Evolutionary conservation across 2,113 vertebrate genomes (phyloP).

Genomic region (Eptatretus burgeri): DNA sequence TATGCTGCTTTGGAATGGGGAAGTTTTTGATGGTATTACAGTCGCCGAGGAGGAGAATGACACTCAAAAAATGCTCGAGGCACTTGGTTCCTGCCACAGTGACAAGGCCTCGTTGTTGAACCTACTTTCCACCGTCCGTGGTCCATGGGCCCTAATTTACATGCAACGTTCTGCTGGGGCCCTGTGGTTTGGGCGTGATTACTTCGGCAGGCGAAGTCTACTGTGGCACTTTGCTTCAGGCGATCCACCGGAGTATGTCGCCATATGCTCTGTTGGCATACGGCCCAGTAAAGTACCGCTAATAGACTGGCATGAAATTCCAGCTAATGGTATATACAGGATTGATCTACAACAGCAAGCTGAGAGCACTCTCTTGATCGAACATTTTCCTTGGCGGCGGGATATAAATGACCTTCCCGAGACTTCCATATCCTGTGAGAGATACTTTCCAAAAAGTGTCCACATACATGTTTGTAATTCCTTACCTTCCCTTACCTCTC

Average conservation of each 20-base stretch:
- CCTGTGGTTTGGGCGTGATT: slow-evolving; percentile 84
- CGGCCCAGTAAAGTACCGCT: too few species aligned
- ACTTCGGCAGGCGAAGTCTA: slow-evolving; percentile 64
- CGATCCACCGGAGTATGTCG: too few species aligned
- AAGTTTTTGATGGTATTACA: slow-evolving; percentile 38
- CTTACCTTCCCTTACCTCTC: too few species aligned
- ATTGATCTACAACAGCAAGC: slow-evolving; percentile 23
- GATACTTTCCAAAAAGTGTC: too few species aligned
- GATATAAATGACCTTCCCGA: too few species aligned
- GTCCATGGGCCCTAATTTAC: slow-evolving; percentile 67
- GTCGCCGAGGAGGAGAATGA: slow-evolving; percentile 37
- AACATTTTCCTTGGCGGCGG: too few species aligned
- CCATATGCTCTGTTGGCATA: too few species aligned
- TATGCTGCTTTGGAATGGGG: slow-evolving; percentile 66
- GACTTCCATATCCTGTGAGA: too few species aligned
- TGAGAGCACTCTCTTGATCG: too few species aligned
- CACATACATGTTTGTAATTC: too few species aligned
- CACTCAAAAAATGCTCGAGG: slow-evolving; percentile 25
- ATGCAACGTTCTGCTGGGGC: slow-evolving; percentile 30
- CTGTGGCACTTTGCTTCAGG: slow-evolving; percentile 30
- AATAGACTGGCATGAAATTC: slow-evolving; percentile 27
- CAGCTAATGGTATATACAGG: slow-evolving; percentile 42
- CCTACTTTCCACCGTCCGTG: slow-evolving; percentile 27
- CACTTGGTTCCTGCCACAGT: slow-evolving; percentile 20
- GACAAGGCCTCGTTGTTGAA: slow-evolving; percentile 24